These are phyloP conservation scores for Vimba vimba DNA, from an alignment of 2,113 vertebrate genomes.

Conservation along the genomic window DNA sequence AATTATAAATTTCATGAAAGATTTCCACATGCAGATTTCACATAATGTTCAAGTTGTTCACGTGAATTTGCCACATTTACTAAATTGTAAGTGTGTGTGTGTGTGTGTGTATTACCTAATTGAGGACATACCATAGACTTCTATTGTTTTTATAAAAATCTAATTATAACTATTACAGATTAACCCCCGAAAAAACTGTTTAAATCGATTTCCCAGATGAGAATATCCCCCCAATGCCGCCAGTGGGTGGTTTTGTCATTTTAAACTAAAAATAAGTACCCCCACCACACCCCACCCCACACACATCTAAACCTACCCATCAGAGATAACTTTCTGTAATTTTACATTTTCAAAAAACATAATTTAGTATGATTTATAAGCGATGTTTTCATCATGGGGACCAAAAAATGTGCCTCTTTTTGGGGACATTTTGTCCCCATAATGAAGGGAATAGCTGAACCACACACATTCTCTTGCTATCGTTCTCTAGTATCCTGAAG, in stretches of 20 bases:
- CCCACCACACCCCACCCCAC: neutral
- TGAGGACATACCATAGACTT: neutral
- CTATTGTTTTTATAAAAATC: neutral
- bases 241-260: neutral
- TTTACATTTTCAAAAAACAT: no score
- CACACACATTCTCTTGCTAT: conserved; percentile 13
- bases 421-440: no score
- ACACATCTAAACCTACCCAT: no score
- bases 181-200: no score
- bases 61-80: neutral
- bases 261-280: neutral
- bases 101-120: no score
- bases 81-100: neutral
- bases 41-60: neutral
- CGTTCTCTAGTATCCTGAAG: neutral
- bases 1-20: no score
- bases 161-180: neutral
- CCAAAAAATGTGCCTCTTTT: no score
- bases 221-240: neutral
- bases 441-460: no score
- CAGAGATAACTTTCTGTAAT: no score
- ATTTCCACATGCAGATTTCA: no score
- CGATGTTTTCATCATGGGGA: no score
- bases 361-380: no score
- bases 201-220: neutral